Conservation (phyloP, 2,797 vertebrate genomes). For the Pelodytes ibericus region DNA sequence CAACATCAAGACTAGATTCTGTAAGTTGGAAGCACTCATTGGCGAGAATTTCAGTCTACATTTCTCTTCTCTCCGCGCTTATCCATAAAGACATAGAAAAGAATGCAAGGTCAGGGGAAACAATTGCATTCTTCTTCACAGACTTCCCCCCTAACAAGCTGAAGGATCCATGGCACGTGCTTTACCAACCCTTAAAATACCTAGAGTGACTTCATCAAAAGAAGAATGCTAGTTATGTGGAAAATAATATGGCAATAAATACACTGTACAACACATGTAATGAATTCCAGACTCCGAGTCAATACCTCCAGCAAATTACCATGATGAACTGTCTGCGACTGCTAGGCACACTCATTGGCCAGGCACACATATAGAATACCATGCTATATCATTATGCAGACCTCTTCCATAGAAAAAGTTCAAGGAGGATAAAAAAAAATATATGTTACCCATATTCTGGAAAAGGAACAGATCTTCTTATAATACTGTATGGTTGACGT, state of each 20-base stretch:
- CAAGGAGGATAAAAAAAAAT: not conserved
- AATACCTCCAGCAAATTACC: constrained; percentile 19
- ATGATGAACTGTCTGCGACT: not conserved
- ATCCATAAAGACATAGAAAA: not conserved
- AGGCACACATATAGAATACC: not conserved
- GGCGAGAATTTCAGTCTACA: not conserved
- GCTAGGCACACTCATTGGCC: not conserved
- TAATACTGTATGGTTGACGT: constrained; percentile 76
- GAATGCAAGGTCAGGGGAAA: not conserved
- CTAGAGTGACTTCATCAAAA: not conserved
- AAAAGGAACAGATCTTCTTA: constrained; percentile 73
- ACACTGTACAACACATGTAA: constrained; percentile 22
- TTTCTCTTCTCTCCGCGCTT: no score
- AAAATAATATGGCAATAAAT: constrained; percentile 42
- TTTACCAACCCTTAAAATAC: not conserved
- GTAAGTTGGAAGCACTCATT: not conserved
- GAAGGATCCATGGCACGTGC: not conserved
- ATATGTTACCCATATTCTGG: constrained; percentile 59
- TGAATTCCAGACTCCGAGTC: constrained; percentile 27
- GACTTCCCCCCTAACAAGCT: not conserved
- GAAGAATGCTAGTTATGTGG: constrained; percentile 36
- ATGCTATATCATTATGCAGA: not conserved
- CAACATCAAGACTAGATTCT: no score
- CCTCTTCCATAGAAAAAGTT: not conserved
- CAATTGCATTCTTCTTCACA: constrained; percentile 3